phyloP scores from a whole-genome alignment of 1,140 invertebrate species.

The Sycophaga agraensis region DNA sequence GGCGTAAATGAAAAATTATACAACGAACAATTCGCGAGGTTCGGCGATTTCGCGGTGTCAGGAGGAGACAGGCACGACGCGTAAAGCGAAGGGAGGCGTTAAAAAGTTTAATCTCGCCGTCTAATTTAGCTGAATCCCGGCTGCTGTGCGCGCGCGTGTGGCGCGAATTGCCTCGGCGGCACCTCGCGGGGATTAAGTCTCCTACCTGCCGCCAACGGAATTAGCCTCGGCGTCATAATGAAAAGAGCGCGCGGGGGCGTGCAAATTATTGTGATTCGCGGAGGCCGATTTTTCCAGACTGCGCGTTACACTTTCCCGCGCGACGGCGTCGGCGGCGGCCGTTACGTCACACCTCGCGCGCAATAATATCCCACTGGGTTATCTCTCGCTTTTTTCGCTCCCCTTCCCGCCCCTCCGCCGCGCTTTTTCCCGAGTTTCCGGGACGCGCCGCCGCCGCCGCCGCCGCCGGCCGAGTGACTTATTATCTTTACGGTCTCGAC shows the following conservation, averaged over 20 bases:
- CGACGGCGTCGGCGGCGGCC: not conserved
- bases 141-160: too few relatives aligned
- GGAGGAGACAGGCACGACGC: too few relatives aligned
- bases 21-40: too few relatives aligned
- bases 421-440: too few relatives aligned
- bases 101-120: not conserved
- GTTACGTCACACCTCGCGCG: constrained; percentile 2
- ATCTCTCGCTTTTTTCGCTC: not conserved
- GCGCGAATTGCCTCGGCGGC: too few relatives aligned
- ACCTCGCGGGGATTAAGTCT: too few relatives aligned
- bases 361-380: too few relatives aligned
- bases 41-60: constrained; percentile 9
- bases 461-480: constrained; percentile 3
- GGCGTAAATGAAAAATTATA: too few relatives aligned
- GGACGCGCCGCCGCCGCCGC: not conserved
- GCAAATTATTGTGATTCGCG: constrained; percentile 15
- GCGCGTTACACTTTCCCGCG: constrained; percentile 22
- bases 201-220: not conserved
- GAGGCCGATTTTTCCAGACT: constrained; percentile 11
- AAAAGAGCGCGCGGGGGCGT: not conserved
- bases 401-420: not conserved
- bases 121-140: too few relatives aligned
- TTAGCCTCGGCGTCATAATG: constrained; percentile 8
- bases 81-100: not conserved
- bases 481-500: constrained; percentile 24